A percentile compares a stretch with the other conserved stretches of the same genome.
phyloP scores from a whole-genome alignment of 2,797 vertebrate species.

The Propithecus perrieri region DNA sequence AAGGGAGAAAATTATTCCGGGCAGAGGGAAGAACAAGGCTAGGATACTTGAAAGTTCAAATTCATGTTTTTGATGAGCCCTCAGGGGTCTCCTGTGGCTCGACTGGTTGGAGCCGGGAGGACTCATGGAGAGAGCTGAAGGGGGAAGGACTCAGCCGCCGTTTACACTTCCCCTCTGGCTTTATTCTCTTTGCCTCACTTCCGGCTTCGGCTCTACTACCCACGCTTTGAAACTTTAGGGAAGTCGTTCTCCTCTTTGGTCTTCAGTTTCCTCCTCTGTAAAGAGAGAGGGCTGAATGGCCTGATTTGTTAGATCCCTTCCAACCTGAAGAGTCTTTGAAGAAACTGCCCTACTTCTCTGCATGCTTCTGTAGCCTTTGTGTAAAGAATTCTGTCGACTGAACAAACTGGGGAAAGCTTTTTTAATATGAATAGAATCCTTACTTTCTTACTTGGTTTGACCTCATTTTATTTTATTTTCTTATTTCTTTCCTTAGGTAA shows the following conservation, averaged over 20 bases:
- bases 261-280: slow-evolving; percentile 33
- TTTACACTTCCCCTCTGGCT: not conserved
- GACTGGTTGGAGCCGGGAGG: not conserved
- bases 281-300: slow-evolving; percentile 43
- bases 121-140: not conserved
- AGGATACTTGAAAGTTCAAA: not conserved
- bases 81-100: not conserved
- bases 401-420: slow-evolving; percentile 9
- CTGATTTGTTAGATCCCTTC: slow-evolving; percentile 48
- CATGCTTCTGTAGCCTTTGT: not conserved
- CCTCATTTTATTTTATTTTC: not conserved
- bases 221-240: not conserved
- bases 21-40: not conserved
- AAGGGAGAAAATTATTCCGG: not conserved
- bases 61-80: not conserved
- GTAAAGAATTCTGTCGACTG: slow-evolving; percentile 51
- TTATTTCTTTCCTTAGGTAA: not conserved
- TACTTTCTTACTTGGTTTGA: slow-evolving; percentile 6
- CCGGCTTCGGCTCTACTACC: not conserved
- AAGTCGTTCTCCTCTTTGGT: not conserved
- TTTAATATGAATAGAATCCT: slow-evolving; percentile 50
- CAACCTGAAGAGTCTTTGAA: slow-evolving; percentile 62
- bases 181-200: not conserved
- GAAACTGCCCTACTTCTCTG: slow-evolving; percentile 71
- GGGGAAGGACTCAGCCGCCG: not conserved